A percentile compares a stretch with the other conserved stretches of the same genome.
phyloP scores from a whole-genome alignment of 2,888 invertebrate genomes.

The Amiota minor region DNA sequence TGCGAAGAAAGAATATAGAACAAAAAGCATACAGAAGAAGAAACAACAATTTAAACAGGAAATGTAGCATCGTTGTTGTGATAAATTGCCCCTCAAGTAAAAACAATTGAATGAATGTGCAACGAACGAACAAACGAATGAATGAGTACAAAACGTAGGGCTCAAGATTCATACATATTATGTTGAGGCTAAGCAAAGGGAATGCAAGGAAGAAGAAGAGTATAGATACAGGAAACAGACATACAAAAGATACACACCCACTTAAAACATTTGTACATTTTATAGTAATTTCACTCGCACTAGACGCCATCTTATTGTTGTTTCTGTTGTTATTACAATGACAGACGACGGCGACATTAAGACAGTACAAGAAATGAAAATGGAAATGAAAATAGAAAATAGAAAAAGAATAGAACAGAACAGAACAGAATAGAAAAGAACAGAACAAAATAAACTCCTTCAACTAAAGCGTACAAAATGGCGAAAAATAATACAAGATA shows the following conservation, averaged over 20 bases:
- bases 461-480: constrained; percentile 7
- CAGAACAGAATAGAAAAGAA: background rate
- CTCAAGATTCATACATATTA: too few relatives aligned
- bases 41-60: constrained; percentile 37
- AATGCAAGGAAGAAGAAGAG: too few relatives aligned
- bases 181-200: too few relatives aligned
- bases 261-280: constrained; percentile 10
- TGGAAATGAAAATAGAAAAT: background rate
- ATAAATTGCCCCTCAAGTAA: constrained; percentile 67
- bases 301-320: too few relatives aligned
- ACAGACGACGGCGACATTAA: too few relatives aligned
- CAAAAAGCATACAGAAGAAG: background rate
- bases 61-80: constrained; percentile 51
- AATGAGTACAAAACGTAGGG: too few relatives aligned
- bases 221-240: too few relatives aligned
- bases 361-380: background rate
- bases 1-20: constrained; percentile 17
- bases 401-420: background rate
- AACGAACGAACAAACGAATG: background rate
- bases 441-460: background rate
- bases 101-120: constrained; percentile 57
- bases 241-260: background rate
- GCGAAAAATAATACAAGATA: background rate
- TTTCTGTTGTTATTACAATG: too few relatives aligned
- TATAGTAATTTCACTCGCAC: background rate